Conservation (phyloP, 2,797 vertebrate species). For the Coranthus polyacanthus region DNA sequence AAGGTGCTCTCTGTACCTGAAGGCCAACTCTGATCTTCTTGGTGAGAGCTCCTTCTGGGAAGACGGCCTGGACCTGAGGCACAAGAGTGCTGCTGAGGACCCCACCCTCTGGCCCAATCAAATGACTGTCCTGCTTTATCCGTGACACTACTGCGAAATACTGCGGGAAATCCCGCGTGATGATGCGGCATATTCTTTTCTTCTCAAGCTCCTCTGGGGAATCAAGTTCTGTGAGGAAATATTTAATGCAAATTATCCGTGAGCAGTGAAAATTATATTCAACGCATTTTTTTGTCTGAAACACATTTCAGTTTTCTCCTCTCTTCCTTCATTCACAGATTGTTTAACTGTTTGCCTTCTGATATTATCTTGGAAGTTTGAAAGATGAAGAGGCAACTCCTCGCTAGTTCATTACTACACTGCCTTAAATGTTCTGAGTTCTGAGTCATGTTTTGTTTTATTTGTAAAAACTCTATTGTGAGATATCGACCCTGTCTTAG, state of each 20-base stretch:
- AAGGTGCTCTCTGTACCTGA: slow-evolving; percentile 85
- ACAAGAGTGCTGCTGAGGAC: slow-evolving; percentile 96
- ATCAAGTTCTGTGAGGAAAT: slow-evolving; percentile 88
- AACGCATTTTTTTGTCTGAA: background rate
- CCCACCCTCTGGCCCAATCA: slow-evolving; percentile 96
- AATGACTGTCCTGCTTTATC: slow-evolving; percentile 96
- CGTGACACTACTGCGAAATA: slow-evolving; percentile 97
- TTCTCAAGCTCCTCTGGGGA: slow-evolving; percentile 95
- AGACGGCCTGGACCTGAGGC: slow-evolving; percentile 95
- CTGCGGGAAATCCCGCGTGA: slow-evolving; percentile 97
- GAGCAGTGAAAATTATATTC: background rate
- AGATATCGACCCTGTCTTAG: background rate
- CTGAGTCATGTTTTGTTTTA: background rate
- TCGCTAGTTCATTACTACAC: background rate
- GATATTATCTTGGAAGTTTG: no score
- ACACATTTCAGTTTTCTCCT: background rate
- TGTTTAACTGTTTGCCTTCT: background rate
- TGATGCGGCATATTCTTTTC: slow-evolving; percentile 97
- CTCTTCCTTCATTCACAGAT: background rate
- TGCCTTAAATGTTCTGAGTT: no score
- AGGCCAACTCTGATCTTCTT: slow-evolving; percentile 96
- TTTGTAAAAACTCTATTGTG: background rate
- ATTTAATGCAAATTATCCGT: background rate
- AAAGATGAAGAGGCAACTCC: background rate
- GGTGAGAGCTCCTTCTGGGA: slow-evolving; percentile 96